Evolutionary conservation across 1,140 invertebrate genomes (phyloP).

Genomic region (Druon quercuslanigerum): DNA sequence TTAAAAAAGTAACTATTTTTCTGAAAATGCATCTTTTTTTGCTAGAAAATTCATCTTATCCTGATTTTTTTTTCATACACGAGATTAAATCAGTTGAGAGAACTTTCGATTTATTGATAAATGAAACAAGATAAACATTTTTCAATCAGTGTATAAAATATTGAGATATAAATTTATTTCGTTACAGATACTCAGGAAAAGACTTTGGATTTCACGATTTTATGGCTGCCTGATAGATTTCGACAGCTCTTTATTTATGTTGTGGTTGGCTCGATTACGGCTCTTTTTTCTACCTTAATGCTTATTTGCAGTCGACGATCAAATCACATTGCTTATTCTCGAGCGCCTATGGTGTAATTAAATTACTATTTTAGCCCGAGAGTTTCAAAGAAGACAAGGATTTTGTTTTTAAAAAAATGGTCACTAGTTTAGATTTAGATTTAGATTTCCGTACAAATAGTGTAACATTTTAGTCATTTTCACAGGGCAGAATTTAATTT

Average conservation of each 20-base stretch:
- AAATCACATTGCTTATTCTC: conserved; percentile 58
- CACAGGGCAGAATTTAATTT: no score
- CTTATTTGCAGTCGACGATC: conserved; percentile 56
- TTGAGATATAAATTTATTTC: conserved; percentile 32
- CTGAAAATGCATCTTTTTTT: no score
- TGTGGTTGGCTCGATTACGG: conserved; percentile 52
- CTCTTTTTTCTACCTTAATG: conserved; percentile 55
- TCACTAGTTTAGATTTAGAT: no score
- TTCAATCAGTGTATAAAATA: no score
- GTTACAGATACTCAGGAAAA: conserved; percentile 73
- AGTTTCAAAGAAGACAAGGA: no score
- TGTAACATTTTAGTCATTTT: no score
- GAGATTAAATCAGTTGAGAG: no score
- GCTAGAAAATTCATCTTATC: neutral
- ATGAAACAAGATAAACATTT: no score
- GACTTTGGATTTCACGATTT: conserved; percentile 70
- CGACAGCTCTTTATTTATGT: conserved; percentile 65
- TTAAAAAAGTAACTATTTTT: no score
- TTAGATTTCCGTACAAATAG: no score
- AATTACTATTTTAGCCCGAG: neutral
- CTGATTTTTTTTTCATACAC: conserved; percentile 2
- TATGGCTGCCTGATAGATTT: conserved; percentile 74
- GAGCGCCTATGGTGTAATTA: conserved; percentile 46
- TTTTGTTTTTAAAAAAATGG: no score
- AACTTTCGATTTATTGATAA: no score